phyloP scores from a whole-genome alignment of 1,140 invertebrate species.

The Drosophila lowei region DNA sequence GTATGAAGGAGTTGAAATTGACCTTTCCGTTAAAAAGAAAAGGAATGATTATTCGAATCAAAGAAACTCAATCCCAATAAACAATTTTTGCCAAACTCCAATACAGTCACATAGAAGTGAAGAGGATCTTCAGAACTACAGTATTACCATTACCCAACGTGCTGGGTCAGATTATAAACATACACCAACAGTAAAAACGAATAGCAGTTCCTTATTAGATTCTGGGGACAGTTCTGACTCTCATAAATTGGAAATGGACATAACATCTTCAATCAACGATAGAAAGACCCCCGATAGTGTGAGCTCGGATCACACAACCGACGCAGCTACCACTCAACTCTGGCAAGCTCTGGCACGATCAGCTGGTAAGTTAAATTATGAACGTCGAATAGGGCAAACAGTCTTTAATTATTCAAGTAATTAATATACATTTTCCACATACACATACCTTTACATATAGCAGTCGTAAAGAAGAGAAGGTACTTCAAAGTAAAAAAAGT shows the following conservation, averaged over 20 bases:
- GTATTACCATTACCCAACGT: conserved; percentile 64
- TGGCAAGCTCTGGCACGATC: conserved; percentile 84
- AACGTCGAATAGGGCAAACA: too few relatives aligned
- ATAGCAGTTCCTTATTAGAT: conserved; percentile 48
- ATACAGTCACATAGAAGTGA: conserved; percentile 55
- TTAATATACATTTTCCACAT: too few relatives aligned
- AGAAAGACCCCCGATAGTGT: conserved; percentile 84
- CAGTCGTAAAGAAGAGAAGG: too few relatives aligned
- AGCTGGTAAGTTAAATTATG: conserved; percentile 80
- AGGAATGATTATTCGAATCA: conserved; percentile 60
- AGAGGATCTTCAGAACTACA: conserved; percentile 61
- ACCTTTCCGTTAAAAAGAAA: conserved; percentile 77
- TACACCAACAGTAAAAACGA: conserved; percentile 34
- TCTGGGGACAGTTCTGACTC: conserved; percentile 79
- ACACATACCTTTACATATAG: too few relatives aligned
- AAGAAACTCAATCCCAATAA: conserved; percentile 39
- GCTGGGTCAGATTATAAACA: conserved; percentile 48
- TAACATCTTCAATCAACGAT: conserved; percentile 65
- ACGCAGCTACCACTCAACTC: conserved; percentile 85
- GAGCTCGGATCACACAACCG: conserved; percentile 84
- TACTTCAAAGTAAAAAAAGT: too few relatives aligned
- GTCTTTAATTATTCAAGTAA: too few relatives aligned
- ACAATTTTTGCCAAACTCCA: conserved; percentile 55
- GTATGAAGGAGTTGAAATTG: conserved; percentile 75
- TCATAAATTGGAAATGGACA: conserved; percentile 81